Conservation (phyloP, 1,140 invertebrate genomes). For the Probaryconus sp. region DNA sequence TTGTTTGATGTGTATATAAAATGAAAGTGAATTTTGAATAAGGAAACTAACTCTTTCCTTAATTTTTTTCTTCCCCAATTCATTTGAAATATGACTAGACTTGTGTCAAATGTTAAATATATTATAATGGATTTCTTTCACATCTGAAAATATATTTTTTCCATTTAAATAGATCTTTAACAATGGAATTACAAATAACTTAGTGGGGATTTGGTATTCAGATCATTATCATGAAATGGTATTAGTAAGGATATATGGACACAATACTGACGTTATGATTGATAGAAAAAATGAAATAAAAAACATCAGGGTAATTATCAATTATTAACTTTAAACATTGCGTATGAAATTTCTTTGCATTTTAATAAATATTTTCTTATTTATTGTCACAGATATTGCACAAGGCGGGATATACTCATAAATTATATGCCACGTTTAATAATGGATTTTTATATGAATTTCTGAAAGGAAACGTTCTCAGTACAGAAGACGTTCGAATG, state of each 20-base stretch:
- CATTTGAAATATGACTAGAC: too few species aligned
- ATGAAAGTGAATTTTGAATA: too few species aligned
- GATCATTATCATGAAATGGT: conserved; percentile 84
- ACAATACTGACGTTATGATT: conserved; percentile 95
- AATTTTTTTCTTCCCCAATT: too few species aligned
- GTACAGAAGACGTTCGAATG: conserved; percentile 83
- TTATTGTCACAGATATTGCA: conserved; percentile 87
- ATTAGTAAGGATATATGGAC: conserved; percentile 94
- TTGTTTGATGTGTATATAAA: too few species aligned
- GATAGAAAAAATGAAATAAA: conserved; percentile 90
- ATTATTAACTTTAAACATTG: neutral
- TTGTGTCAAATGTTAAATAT: too few species aligned
- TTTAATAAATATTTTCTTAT: too few species aligned
- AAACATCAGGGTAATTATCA: conserved; percentile 78
- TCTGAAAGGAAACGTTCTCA: conserved; percentile 89
- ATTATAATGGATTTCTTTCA: too few species aligned
- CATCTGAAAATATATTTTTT: too few species aligned
- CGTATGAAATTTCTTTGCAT: too few species aligned
- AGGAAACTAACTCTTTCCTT: too few species aligned
- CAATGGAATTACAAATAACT: conserved; percentile 96
- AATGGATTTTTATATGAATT: conserved; percentile 98
- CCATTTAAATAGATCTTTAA: conserved; percentile 98
- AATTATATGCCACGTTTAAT: conserved; percentile 92
- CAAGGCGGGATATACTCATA: conserved; percentile 87
- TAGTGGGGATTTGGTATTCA: conserved; percentile 86